phyloP scores from a whole-genome alignment of 2,888 invertebrate species.

The Sarcophaga carnaria region DNA sequence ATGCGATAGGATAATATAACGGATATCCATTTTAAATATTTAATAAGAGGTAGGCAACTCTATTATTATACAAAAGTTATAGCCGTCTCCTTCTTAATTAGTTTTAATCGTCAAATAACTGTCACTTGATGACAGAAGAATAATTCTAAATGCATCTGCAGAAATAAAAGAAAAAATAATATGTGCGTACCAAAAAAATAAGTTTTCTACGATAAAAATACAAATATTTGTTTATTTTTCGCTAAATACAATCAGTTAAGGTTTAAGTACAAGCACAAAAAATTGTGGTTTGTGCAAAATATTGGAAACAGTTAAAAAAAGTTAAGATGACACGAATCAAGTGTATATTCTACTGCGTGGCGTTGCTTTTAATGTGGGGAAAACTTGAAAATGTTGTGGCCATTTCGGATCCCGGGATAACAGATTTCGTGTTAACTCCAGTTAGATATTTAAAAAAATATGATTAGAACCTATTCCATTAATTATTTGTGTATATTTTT shows the following conservation, averaged over 20 bases:
- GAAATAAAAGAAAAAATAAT: constrained; percentile 51
- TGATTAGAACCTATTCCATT: too few relatives aligned
- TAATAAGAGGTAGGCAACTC: not conserved
- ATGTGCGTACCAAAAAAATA: constrained; percentile 57
- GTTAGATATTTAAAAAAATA: constrained; percentile 75
- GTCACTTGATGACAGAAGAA: constrained; percentile 53
- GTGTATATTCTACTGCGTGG: constrained; percentile 58
- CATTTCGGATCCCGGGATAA: constrained; percentile 76
- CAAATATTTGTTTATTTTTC: constrained; percentile 24
- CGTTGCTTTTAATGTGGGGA: constrained; percentile 49
- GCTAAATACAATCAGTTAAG: constrained; percentile 22
- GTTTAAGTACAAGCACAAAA: not conserved
- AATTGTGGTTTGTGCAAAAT: not conserved
- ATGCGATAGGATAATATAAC: too few relatives aligned
- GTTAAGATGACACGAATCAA: constrained; percentile 19
- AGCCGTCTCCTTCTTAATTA: not conserved
- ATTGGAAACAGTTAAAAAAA: not conserved
- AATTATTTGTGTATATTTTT: not conserved
- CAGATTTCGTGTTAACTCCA: constrained; percentile 85
- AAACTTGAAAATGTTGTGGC: constrained; percentile 42
- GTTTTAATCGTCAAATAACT: not conserved
- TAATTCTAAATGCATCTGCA: constrained; percentile 39
- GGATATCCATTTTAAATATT: too few relatives aligned
- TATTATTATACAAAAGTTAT: not conserved
- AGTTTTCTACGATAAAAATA: constrained; percentile 33